phyloP scores from a whole-genome alignment of 2,888 invertebrate genomes.

The Drosophila buzzatii region DNA sequence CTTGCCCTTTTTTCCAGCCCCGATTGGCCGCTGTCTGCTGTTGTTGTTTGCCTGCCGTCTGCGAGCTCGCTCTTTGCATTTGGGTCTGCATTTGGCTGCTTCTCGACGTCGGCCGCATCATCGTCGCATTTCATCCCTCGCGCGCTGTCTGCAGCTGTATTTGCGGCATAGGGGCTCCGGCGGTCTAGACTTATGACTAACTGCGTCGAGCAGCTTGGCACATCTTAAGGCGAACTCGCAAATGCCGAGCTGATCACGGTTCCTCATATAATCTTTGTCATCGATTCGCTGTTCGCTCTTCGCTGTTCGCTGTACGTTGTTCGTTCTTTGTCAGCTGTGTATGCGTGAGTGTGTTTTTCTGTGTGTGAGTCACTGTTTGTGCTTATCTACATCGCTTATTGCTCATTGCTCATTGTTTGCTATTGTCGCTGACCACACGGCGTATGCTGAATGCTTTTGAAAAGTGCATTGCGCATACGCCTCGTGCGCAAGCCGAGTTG shows the following conservation, averaged over 20 bases:
- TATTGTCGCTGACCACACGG: constrained; percentile 34
- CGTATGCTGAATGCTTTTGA: constrained; percentile 67
- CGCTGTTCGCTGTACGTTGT: neutral
- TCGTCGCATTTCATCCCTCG: constrained; percentile 67
- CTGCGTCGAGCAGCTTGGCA: constrained; percentile 31
- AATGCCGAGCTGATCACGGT: constrained; percentile 22
- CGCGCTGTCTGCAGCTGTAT: constrained; percentile 64
- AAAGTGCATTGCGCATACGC: constrained; percentile 77
- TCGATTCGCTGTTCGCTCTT: constrained; percentile 34
- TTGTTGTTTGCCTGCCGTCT: constrained; percentile 46
- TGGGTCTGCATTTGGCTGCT: constrained; percentile 43
- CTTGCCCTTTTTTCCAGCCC: constrained; percentile 67
- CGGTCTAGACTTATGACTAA: constrained; percentile 55
- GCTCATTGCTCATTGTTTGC: constrained; percentile 36
- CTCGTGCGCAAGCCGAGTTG: constrained; percentile 35
- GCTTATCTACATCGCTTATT: constrained; percentile 51
- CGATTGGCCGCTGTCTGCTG: constrained; percentile 38
- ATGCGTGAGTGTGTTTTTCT: constrained; percentile 15
- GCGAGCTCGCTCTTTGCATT: constrained; percentile 24
- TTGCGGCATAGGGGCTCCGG: constrained; percentile 66
- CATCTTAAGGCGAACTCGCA: constrained; percentile 22
- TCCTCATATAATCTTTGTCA: constrained; percentile 32
- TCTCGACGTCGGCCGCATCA: constrained; percentile 40
- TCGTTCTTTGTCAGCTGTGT: constrained; percentile 11
- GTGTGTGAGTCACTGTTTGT: constrained; percentile 39